Percentiles rank a stretch among this genome's conserved stretches.
phyloP scores from a whole-genome alignment of 2,113 vertebrate species.

The Neolamprologus ventralis region DNA sequence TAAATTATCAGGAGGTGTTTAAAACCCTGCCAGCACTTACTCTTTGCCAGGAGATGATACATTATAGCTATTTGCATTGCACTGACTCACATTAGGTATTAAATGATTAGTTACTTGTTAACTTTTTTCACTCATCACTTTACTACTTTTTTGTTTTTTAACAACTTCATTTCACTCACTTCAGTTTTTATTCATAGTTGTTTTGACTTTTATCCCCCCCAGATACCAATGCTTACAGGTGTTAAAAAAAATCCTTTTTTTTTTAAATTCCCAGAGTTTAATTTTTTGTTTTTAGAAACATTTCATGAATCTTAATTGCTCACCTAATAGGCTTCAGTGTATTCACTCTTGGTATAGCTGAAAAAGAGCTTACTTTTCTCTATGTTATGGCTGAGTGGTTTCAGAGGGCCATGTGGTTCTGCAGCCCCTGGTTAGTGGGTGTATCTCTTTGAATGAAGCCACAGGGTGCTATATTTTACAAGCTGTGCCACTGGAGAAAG shows the following conservation, averaged over 20 bases:
- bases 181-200: neutral
- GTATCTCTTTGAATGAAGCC: slow-evolving; percentile 61
- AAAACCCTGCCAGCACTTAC: neutral
- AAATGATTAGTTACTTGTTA: neutral
- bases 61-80: neutral
- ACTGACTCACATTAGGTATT: neutral
- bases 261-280: neutral
- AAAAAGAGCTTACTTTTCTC: slow-evolving; percentile 45
- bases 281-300: neutral
- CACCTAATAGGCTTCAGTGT: neutral
- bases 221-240: neutral
- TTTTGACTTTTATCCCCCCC: neutral
- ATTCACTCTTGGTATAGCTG: slow-evolving; percentile 19
- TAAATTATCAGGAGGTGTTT: neutral
- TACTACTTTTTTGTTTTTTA: neutral
- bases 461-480: slow-evolving; percentile 65
- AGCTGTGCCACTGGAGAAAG: slow-evolving; percentile 58
- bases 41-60: neutral
- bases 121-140: neutral
- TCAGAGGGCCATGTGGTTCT: slow-evolving; percentile 36
- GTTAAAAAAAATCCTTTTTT: neutral
- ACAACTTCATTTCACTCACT: neutral
- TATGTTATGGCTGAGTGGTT: slow-evolving; percentile 32
- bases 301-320: neutral
- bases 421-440: slow-evolving; percentile 39